Conservation (phyloP, 1,140 invertebrate species). For the Hylyphantes graminicola region DNA sequence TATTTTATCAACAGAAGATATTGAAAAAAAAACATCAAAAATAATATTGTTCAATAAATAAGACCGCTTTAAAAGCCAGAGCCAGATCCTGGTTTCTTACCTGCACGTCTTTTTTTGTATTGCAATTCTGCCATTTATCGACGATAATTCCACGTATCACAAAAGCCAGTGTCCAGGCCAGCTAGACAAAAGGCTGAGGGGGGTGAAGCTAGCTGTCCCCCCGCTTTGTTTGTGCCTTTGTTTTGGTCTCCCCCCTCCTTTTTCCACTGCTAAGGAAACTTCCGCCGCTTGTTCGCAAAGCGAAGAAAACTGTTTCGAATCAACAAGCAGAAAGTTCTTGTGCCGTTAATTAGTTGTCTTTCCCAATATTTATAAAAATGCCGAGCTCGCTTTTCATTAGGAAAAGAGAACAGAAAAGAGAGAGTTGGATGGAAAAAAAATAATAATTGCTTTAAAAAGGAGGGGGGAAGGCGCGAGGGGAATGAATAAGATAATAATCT, state of each 20-base stretch:
- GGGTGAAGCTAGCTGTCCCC: neutral
- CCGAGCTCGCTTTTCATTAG: slow-evolving; percentile 57
- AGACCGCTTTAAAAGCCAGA: too few species aligned
- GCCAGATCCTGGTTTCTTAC: too few species aligned
- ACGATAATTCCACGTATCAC: too few species aligned
- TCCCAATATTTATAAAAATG: slow-evolving; percentile 61
- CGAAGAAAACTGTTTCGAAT: slow-evolving; percentile 56
- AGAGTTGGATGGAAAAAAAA: slow-evolving; percentile 49
- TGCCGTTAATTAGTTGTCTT: slow-evolving; percentile 60
- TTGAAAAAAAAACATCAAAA: too few species aligned
- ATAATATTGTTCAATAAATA: too few species aligned
- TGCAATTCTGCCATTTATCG: too few species aligned
- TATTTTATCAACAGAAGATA: too few species aligned
- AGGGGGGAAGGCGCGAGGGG: slow-evolving; percentile 50
- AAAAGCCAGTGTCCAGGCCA: neutral
- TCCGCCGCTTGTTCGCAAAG: slow-evolving; percentile 52
- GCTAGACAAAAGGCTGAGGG: neutral
- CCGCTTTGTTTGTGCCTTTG: slow-evolving; percentile 55
- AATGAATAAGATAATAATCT: slow-evolving; percentile 61
- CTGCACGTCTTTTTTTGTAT: too few species aligned
- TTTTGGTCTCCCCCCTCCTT: slow-evolving; percentile 38
- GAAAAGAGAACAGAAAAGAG: slow-evolving; percentile 55
- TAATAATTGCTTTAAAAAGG: slow-evolving; percentile 56
- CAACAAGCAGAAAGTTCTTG: slow-evolving; percentile 56
- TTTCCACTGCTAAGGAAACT: slow-evolving; percentile 48